A percentile compares a stretch with the other conserved stretches of the same genome.
Evolutionary conservation across 2,797 vertebrate genomes (phyloP).

Genomic region (Crossoptilon crossoptilon): DNA sequence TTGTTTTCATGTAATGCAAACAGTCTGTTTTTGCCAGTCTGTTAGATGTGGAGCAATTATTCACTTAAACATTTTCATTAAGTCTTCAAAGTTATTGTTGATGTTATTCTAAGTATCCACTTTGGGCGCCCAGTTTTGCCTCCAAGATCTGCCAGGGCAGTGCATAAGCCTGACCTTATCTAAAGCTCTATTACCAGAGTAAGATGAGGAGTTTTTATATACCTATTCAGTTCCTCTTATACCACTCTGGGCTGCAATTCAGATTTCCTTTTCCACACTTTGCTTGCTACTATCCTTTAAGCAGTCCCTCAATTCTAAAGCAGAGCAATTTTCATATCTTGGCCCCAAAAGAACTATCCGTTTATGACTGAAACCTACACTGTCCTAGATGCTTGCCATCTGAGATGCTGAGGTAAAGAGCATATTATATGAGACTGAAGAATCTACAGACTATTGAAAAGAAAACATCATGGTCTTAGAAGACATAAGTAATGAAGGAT

Average conservation of each 20-base stretch:
- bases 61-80: neutral
- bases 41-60: neutral
- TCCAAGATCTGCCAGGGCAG: neutral
- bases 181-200: neutral
- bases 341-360: neutral
- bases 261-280: neutral
- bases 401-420: neutral
- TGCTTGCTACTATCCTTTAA: neutral
- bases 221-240: neutral
- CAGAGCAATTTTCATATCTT: neutral
- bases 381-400: neutral
- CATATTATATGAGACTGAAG: neutral
- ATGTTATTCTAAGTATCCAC: neutral
- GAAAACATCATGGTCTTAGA: neutral
- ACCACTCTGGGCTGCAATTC: neutral
- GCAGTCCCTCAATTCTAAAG: neutral
- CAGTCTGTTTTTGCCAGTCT: neutral
- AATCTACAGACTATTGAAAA: neutral
- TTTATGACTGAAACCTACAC: neutral
- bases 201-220: neutral
- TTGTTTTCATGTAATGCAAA: neutral
- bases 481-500: neutral
- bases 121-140: neutral
- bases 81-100: neutral
- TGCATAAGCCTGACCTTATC: accelerated